Evolutionary conservation across 2,888 invertebrate species (phyloP), one percentile per base, ranked within the genome.

Genomic region (Hipparchia sbordonii): DNA sequence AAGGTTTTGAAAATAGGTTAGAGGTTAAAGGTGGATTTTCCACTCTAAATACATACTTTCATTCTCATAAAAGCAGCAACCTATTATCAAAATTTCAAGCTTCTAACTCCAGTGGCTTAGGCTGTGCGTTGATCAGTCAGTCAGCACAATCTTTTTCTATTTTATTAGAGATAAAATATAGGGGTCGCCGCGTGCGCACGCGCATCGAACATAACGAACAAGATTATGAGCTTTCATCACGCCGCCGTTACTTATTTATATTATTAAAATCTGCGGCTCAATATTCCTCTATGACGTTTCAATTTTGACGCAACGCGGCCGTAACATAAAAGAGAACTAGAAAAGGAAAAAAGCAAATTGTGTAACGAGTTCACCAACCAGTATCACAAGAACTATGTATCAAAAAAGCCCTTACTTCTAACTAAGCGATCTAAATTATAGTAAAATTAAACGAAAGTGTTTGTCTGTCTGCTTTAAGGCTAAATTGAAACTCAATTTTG

Each of bases 271-370:
- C 81, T 73, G 77, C 80, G 82, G 82, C 83, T 85, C 87, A 88
- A 87, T 87, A 85, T 86, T 84, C 80, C 81, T 83, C 86, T 89
- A 89, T 91, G 91, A 90, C 88, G 89, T 84, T 87, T 90, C 89
- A 89, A 89, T 90, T 91, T 84, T 82, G 84, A 85, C 80, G 79
- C 82, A 87, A 85, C 84, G 80, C 84, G 83, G 77, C 80, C 83
- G 70, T 57, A 13, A 61, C 54, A 67, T 65, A 72, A 75, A 79
- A 79, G 75, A 45, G 76, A 76, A 77, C 77, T 70, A 79, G 81
- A 80, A 56, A 39, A 9, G 81, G 83, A 84, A 77, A 72, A 74
- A 76, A 48, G 48, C 72, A 72, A 78, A 83, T 85, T 84, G 81
- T 85, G 82, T 80, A 72, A 83, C 84, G 79, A 74, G 48, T 78